Evolutionary conservation across 2,113 vertebrate genomes (phyloP).

Genomic region (Gadus chalcogrammus): DNA sequence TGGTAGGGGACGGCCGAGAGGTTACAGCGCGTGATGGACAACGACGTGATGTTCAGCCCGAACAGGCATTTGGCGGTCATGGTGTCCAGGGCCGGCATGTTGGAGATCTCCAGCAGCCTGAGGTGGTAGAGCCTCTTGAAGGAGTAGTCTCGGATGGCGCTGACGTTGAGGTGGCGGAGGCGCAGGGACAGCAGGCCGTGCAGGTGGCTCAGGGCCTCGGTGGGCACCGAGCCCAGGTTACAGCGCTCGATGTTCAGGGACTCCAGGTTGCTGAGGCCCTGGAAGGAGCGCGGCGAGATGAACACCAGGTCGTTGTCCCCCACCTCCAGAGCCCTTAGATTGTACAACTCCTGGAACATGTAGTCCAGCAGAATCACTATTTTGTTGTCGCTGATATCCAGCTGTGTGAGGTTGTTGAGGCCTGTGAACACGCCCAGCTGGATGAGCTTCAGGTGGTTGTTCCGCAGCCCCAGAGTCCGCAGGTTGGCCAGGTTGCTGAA

Average conservation of each 20-base stretch:
- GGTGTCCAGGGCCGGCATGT: conserved; percentile 91
- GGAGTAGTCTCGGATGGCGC: conserved; percentile 89
- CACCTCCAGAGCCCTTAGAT: conserved; percentile 93
- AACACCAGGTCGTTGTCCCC: conserved; percentile 97
- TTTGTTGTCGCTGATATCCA: conserved; percentile 99
- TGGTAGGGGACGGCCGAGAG: conserved; percentile 88
- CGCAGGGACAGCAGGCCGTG: conserved; percentile 87
- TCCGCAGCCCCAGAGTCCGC: conserved; percentile 90
- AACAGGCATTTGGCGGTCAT: conserved; percentile 94
- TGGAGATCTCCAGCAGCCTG: conserved; percentile 87
- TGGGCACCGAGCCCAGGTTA: conserved; percentile 92
- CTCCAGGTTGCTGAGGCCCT: conserved; percentile 93
- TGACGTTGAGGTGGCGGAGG: conserved; percentile 90
- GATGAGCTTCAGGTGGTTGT: conserved; percentile 96
- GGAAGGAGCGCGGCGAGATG: conserved; percentile 93
- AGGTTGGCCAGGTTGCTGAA: conserved; percentile 94
- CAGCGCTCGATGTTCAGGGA: conserved; percentile 92
- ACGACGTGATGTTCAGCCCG: conserved; percentile 91
- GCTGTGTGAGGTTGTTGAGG: conserved; percentile 92
- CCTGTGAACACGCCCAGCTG: conserved; percentile 94
- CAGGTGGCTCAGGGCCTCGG: conserved; percentile 92
- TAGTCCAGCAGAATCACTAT: conserved; percentile 97
- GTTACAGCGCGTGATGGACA: conserved; percentile 93
- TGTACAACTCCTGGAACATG: conserved; percentile 98
- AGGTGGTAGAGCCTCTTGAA: conserved; percentile 94